Conservation (phyloP, 2,888 invertebrate genomes). For the Ormyrus nitidulus region DNA sequence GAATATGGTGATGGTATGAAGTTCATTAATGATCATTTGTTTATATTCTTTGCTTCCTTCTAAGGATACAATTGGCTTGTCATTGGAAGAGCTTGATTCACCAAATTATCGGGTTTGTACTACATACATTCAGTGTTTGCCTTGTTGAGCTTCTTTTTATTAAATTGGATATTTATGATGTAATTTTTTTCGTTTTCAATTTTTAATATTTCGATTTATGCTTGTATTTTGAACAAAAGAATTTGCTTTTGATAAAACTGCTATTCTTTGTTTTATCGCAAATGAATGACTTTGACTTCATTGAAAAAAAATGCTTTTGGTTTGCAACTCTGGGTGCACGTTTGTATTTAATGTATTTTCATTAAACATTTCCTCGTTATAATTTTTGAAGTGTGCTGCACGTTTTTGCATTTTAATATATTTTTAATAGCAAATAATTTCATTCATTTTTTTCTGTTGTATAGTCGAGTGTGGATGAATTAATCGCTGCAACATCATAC, state of each 20-base stretch:
- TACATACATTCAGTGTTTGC: slow-evolving; percentile 50
- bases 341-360: not conserved
- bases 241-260: not conserved
- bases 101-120: slow-evolving; percentile 73
- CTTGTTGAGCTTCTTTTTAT: no score
- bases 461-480: slow-evolving; percentile 90
- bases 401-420: not conserved
- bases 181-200: not conserved
- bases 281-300: slow-evolving; percentile 12
- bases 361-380: not conserved
- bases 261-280: slow-evolving; percentile 18
- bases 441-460: slow-evolving; percentile 4
- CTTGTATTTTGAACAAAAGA: slow-evolving; percentile 1
- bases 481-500: slow-evolving; percentile 94
- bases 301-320: slow-evolving; percentile 16
- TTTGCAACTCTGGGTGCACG: slow-evolving; percentile 8
- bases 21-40: slow-evolving; percentile 62
- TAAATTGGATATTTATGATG: not conserved
- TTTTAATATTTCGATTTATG: not conserved
- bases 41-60: slow-evolving; percentile 59
- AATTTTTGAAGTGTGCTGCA: slow-evolving; percentile 2
- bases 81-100: slow-evolving; percentile 73
- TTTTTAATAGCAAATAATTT: not conserved
- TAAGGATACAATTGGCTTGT: slow-evolving; percentile 74
- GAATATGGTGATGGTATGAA: slow-evolving; percentile 38